These are phyloP conservation scores for Gymnoscelis rufifasciata DNA, from an alignment of 2,888 invertebrate genomes.

Conservation along the genomic window DNA sequence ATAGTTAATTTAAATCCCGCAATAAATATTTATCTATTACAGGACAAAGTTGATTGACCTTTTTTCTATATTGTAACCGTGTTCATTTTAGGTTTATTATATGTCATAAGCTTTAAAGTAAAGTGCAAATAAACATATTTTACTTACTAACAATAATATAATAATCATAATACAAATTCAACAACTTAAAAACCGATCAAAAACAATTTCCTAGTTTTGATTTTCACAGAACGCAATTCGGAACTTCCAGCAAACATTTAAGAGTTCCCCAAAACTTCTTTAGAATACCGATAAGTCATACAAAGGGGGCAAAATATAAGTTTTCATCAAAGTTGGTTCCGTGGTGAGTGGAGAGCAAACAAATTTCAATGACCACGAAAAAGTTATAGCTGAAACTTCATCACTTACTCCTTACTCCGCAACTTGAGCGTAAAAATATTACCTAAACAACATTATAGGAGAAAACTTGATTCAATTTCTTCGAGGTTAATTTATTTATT, in stretches of 20 bases:
- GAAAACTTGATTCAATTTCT: slow-evolving; percentile 28
- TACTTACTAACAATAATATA: too few species aligned
- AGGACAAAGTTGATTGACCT: too few species aligned
- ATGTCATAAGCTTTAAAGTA: too few species aligned
- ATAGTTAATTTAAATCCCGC: too few species aligned
- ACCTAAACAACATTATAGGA: slow-evolving; percentile 27
- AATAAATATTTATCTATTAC: too few species aligned
- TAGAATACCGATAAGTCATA: slow-evolving; percentile 46
- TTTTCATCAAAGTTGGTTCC: slow-evolving; percentile 59
- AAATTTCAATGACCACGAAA: slow-evolving; percentile 67
- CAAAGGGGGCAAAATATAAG: slow-evolving; percentile 51
- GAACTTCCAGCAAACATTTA: slow-evolving; percentile 34
- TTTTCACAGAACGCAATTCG: slow-evolving; percentile 25
- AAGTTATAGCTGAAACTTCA: slow-evolving; percentile 53
- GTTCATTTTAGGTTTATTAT: too few species aligned
- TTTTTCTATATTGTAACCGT: too few species aligned
- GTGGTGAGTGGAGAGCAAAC: slow-evolving; percentile 60
- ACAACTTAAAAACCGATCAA: slow-evolving; percentile 4
- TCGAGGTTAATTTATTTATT: slow-evolving; percentile 19
- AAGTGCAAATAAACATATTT: too few species aligned
- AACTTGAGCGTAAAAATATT: slow-evolving; percentile 40
- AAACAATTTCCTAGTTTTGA: slow-evolving; percentile 23
- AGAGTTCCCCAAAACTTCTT: slow-evolving; percentile 37
- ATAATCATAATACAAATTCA: neutral
- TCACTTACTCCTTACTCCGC: slow-evolving; percentile 33